Base-by-base conservation (phyloP, 2,888 invertebrate genomes). In the Globia sparganii region DNA sequence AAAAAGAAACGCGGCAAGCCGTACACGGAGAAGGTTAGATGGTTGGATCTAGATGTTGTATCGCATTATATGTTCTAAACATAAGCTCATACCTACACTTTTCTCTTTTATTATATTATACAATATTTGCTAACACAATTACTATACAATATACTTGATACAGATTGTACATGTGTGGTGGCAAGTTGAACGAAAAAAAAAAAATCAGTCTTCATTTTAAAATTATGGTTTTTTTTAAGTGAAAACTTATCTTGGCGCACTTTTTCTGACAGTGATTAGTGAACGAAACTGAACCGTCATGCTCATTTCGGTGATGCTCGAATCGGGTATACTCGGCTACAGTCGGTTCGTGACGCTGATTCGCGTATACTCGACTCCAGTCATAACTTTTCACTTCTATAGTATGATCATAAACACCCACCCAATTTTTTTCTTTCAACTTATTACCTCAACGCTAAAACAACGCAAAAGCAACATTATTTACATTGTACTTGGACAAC, bases 21-120 rank as follows among this genome's bases (percentile, higher is more conserved):
- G 95, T 98, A 98, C 97, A 97, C 97, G 93, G 97, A 98, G 97
- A 98, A 98, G 98, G 98, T 98, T 97, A 98, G 97, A 94, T 91
- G 93, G 92, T 86, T 95, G 92, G 92, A 94, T 92, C 91, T 96
- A 91, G 91, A 95, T 96, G 94, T 95, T 95, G 92, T 93, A 89
- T 92, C 90, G 91, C 92, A 91, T 92, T 88, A 85, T 90, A 94
- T 96, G 94, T 95, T 93, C 91, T 94, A 94, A 95, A 92, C 88
- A 90, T 83, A 84, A 78, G 71, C 86, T 89, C 76, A 88, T 85
- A n/a, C n/a, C n/a, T n/a, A 87, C 80, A 85, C 88, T 81, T 79
- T 81, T 83, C 71, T 90, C 87, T 77, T 65, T 71, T 77, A 77
- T 79, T 90, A 89, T 86, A 87, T 93, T 92, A 87, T 89, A 90